Percentiles rank a stretch among this genome's conserved stretches.
Evolutionary conservation across 2,113 vertebrate genomes (phyloP).

Genomic region (Toxostoma redivivum): DNA sequence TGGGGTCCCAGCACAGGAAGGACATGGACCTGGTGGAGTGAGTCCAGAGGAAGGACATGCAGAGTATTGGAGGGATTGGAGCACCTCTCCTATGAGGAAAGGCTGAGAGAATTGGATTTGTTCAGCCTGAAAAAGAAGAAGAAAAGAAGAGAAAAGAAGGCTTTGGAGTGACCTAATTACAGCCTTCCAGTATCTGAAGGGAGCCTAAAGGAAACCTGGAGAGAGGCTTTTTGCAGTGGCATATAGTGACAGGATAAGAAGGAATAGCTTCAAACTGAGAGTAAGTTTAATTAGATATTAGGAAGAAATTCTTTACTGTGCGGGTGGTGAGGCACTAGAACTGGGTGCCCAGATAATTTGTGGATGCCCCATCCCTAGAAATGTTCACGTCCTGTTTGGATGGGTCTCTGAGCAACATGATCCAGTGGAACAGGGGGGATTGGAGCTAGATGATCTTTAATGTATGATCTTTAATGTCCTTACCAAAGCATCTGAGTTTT

Average conservation of each 20-base stretch:
- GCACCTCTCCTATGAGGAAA: not conserved
- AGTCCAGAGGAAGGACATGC: not conserved
- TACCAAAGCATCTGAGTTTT: not conserved
- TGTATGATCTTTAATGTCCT: not conserved
- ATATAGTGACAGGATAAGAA: not conserved
- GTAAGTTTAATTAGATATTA: not conserved
- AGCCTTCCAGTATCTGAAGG: not conserved
- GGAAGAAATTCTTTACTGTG: not conserved
- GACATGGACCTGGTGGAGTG: accelerated
- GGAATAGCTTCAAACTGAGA: not conserved
- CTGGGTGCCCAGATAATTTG: not conserved
- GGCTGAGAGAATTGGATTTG: not conserved
- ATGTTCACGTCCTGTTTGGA: not conserved
- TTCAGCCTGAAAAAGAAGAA: too few relatives aligned
- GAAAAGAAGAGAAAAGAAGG: not conserved
- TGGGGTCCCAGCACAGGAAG: too few relatives aligned
- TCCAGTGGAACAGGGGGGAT: accelerated
- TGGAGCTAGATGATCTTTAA: not conserved
- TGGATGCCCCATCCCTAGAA: not conserved
- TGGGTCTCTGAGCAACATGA: not conserved
- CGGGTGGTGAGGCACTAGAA: not conserved
- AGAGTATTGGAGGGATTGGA: not conserved
- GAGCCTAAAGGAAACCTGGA: not conserved
- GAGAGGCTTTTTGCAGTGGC: not conserved
- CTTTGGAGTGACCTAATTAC: not conserved